A percentile compares a stretch with the other conserved stretches of the same genome.
phyloP scores from a whole-genome alignment of 2,888 invertebrate genomes.

The Dendrolimus pini region DNA sequence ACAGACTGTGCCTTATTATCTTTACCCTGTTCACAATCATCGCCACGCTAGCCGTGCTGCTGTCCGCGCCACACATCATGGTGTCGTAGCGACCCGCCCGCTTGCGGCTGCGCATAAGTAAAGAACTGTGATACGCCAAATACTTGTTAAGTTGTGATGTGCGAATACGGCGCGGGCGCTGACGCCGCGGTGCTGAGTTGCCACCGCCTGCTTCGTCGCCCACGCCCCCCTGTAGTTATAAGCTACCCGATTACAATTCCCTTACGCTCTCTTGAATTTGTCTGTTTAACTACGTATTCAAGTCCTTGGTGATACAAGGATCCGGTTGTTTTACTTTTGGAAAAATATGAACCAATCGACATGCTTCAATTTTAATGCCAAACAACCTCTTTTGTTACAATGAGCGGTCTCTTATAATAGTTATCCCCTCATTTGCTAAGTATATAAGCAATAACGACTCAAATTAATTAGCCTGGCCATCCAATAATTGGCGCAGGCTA shows the following conservation, averaged over 20 bases:
- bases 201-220: slow-evolving; percentile 62
- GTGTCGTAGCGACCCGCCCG: slow-evolving; percentile 86
- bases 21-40: slow-evolving; percentile 99
- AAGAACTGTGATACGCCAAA: slow-evolving; percentile 83
- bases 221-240: slow-evolving; percentile 68
- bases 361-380: slow-evolving; percentile 28
- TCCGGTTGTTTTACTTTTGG: slow-evolving; percentile 39
- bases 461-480: background rate
- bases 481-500: slow-evolving; percentile 18
- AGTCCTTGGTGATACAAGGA: slow-evolving; percentile 40
- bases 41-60: slow-evolving; percentile 97
- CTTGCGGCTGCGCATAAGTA: slow-evolving; percentile 68
- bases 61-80: slow-evolving; percentile 97
- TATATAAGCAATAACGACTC: background rate
- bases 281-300: slow-evolving; percentile 50
- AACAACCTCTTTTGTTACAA: slow-evolving; percentile 20
- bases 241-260: slow-evolving; percentile 68
- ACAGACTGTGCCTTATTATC: slow-evolving; percentile 99
- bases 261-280: slow-evolving; percentile 59
- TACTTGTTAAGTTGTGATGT: slow-evolving; percentile 81
- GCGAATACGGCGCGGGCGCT: slow-evolving; percentile 62
- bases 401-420: slow-evolving; percentile 4
- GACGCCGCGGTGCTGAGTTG: slow-evolving; percentile 64
- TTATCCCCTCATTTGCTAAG: slow-evolving; percentile 7
- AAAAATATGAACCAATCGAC: slow-evolving; percentile 25